These are phyloP conservation scores for Bradypus variegatus DNA, from an alignment of 2,797 vertebrate genomes.

Conservation along the genomic window DNA sequence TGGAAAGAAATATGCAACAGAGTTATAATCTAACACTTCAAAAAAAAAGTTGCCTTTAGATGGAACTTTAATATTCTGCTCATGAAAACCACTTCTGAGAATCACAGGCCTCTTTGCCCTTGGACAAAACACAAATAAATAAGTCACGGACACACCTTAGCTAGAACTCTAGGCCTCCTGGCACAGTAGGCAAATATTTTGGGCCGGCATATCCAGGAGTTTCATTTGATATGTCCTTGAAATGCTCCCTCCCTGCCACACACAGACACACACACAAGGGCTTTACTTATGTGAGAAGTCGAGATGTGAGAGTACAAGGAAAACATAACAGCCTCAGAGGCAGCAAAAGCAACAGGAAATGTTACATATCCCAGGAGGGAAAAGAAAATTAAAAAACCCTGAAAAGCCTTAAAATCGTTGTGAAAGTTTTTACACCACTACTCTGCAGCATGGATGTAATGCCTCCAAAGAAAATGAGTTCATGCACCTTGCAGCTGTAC, in stretches of 20 bases:
- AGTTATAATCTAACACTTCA: neutral
- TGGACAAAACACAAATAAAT: neutral
- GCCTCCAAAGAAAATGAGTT: neutral
- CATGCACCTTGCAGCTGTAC: neutral
- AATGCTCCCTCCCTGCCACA: neutral
- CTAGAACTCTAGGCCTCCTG: neutral
- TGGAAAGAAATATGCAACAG: neutral
- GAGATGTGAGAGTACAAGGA: neutral
- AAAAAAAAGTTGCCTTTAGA: neutral
- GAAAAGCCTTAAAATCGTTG: neutral
- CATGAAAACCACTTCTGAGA: neutral
- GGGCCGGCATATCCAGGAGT: neutral
- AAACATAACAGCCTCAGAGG: neutral
- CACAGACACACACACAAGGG: neutral
- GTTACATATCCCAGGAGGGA: neutral
- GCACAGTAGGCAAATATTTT: neutral
- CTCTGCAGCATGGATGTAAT: neutral
- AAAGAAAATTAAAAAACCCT: neutral
- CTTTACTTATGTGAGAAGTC: neutral
- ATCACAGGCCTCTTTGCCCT: neutral
- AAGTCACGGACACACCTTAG: neutral
- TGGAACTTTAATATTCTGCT: neutral
- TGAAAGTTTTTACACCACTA: neutral
- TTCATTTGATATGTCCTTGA: neutral
- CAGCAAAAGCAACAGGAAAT: neutral